A percentile compares a stretch with the other conserved stretches of the same genome.
Evolutionary conservation across 2,797 vertebrate genomes (phyloP).

Genomic region (Leuciscus waleckii): DNA sequence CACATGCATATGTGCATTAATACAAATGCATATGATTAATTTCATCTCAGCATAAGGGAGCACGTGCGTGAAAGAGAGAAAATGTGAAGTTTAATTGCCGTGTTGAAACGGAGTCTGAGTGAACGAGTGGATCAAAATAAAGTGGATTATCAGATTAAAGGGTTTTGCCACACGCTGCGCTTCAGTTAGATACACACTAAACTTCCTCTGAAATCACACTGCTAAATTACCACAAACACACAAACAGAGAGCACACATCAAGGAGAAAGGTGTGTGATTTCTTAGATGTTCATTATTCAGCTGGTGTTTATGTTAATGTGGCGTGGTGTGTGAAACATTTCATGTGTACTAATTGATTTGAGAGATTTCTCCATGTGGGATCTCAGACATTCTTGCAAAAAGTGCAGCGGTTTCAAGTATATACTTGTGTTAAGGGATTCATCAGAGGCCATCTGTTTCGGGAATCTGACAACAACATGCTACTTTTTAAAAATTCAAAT

Average conservation of each 20-base stretch:
- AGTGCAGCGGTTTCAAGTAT: background rate
- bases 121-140: slow-evolving; percentile 79
- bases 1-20: slow-evolving; percentile 26
- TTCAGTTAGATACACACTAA: slow-evolving; percentile 77
- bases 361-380: slow-evolving; percentile 25
- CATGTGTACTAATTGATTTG: background rate
- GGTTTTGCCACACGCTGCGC: slow-evolving; percentile 76
- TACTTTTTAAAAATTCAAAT: background rate
- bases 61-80: background rate
- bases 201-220: slow-evolving; percentile 65
- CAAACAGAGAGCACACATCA: slow-evolving; percentile 10
- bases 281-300: background rate
- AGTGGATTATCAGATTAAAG: slow-evolving; percentile 82
- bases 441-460: background rate
- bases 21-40: slow-evolving; percentile 21
- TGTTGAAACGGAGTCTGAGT: slow-evolving; percentile 68
- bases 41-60: background rate
- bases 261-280: background rate
- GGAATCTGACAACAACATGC: background rate
- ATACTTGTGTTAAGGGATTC: background rate
- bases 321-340: background rate
- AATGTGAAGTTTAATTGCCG: slow-evolving; percentile 72
- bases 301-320: slow-evolving; percentile 21
- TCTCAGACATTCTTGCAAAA: background rate
- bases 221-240: slow-evolving; percentile 34